Evolutionary conservation across 2,888 invertebrate genomes (phyloP).

Genomic region (Mylabris sibirica): DNA sequence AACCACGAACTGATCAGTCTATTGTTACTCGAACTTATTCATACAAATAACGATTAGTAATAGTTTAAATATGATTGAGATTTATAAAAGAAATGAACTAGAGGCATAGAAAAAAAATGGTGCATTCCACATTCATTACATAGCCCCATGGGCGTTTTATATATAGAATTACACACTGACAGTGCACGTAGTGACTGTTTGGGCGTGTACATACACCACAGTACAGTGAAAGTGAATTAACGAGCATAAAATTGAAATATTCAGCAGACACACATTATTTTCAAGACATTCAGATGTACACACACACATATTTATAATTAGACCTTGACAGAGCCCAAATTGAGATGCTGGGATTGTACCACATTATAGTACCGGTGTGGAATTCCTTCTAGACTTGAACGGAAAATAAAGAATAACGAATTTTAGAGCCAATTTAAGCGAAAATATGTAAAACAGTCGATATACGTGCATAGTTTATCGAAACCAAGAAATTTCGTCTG

Average conservation of each 20-base stretch:
- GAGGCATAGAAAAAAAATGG: slow-evolving; percentile 13
- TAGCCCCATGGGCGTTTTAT: slow-evolving; percentile 40
- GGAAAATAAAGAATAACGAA: no score
- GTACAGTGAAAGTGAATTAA: slow-evolving; percentile 53
- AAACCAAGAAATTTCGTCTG: not conserved
- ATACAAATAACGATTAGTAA: not conserved
- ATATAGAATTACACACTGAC: slow-evolving; percentile 25
- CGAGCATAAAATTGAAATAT: slow-evolving; percentile 51
- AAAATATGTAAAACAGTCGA: not conserved
- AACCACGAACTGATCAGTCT: not conserved
- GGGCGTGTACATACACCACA: slow-evolving; percentile 38
- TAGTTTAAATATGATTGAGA: not conserved
- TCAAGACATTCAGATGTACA: slow-evolving; percentile 32
- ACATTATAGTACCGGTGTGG: not conserved
- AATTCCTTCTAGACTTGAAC: not conserved
- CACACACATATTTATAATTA: not conserved
- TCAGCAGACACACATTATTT: slow-evolving; percentile 26
- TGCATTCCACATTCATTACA: slow-evolving; percentile 38
- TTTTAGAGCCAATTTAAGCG: not conserved
- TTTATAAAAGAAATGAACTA: no score
- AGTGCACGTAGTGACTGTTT: slow-evolving; percentile 30
- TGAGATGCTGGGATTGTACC: not conserved
- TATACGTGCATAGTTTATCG: not conserved
- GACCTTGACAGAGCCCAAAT: not conserved
- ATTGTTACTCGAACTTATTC: no score